Base-by-base conservation (phyloP, 2,888 invertebrate genomes). In the Ormyrus labotus region DNA sequence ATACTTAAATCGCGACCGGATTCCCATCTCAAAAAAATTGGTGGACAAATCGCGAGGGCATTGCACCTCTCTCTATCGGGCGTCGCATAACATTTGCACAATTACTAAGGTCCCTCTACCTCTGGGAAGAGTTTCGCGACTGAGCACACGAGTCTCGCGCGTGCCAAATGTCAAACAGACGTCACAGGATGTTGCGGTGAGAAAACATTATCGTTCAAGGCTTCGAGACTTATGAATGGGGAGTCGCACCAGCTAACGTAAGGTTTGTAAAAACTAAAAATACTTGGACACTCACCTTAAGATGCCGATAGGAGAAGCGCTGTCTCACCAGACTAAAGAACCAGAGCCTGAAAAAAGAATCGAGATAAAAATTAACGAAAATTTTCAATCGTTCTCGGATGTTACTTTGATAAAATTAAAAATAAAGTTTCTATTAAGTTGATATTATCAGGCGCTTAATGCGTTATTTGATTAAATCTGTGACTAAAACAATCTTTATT, bases 161-260 rank as follows among this genome's bases (percentile, higher is more conserved):
- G 10, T 34, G 45, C 13, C 48, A 47, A 55, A 73, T 55, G 73
- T 47, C 57, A 82, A 78, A 82, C 77, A 61, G 61, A 72, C 75
- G 53, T 80, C 80, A 70, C 69, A 75, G 75, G 75, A 75, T 67
- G 64, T 80, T 61, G 45, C 77, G 71, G 57, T 34, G 9, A 55
- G 10, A 53, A 55, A 48, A 64, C 7, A 10, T 13, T 48, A 50
- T 50, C 51, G 19, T 9, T 9, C 51, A 10, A 19, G 60, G 13
- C 34, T 19, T 51, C 50, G 9, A 55, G 19, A 51, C 9, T 9
- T 9, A 65, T 74, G 65, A 74, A 74, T 64, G 65, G 34, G 34
- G 19, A 74, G 57, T 73, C 34, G 55, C 19, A 19, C 19, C 19
- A 11, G 72, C 63, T 9, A 45, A 47, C 45, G 47, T 74, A 55